phyloP scores from a whole-genome alignment of 2,888 invertebrate species.

The Lycia hirtaria region DNA sequence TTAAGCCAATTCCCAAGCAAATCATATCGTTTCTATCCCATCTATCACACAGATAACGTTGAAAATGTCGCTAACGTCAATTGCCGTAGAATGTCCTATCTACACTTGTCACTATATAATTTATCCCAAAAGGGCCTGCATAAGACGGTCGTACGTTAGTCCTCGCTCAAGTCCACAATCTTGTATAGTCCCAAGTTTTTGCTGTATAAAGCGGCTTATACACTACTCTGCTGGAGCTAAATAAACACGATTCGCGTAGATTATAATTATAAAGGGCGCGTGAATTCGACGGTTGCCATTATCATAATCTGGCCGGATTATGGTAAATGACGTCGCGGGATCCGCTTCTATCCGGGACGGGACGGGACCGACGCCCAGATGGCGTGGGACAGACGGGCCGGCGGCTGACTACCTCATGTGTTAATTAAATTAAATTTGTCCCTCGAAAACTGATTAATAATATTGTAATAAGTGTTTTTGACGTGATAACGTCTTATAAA shows the following conservation, averaged over 20 bases:
- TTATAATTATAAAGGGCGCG: constrained; percentile 39
- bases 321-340: constrained; percentile 36
- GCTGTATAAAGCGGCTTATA: background rate
- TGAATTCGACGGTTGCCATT: constrained; percentile 35
- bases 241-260: constrained; percentile 32
- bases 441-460: background rate
- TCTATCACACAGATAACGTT: no score
- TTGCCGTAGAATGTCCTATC: no score
- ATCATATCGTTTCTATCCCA: no score
- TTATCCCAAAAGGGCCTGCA: no score
- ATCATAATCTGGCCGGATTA: constrained; percentile 44
- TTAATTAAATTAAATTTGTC: background rate
- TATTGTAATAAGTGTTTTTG: no score
- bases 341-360: constrained; percentile 26
- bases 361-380: constrained; percentile 15
- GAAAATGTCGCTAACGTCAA: no score
- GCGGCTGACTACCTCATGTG: constrained; percentile 1
- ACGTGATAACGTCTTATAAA: no score
- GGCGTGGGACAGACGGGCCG: constrained; percentile 1
- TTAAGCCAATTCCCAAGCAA: no score
- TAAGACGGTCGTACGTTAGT: background rate
- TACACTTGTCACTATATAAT: no score
- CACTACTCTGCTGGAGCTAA: background rate
- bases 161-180: background rate
- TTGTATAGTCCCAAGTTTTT: no score